Evolutionary conservation across 2,797 vertebrate genomes (phyloP).

Genomic region (Pseudochirops corinnae): DNA sequence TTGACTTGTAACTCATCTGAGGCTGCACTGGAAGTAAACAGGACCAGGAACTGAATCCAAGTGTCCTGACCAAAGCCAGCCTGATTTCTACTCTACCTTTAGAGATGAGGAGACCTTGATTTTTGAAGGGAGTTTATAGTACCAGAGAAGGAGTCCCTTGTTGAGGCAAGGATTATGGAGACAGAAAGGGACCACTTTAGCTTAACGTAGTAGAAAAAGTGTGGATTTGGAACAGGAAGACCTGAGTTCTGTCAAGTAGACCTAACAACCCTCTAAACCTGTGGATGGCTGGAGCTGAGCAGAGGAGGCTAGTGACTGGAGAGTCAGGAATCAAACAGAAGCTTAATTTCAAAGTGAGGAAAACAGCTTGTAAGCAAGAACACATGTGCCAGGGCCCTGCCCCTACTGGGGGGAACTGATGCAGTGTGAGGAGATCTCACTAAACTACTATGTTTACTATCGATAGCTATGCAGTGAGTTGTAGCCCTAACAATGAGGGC

Average conservation of each 20-base stretch:
- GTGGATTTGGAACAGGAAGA: not conserved
- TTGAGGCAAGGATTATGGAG: not conserved
- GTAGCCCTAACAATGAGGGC: not conserved
- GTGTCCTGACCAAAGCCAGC: not conserved
- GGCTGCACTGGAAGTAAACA: not conserved
- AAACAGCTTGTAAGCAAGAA: not conserved
- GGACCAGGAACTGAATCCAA: not conserved
- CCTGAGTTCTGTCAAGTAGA: not conserved
- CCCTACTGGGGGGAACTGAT: not conserved
- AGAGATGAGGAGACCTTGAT: not conserved
- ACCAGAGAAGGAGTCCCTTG: not conserved
- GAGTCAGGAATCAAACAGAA: too few species aligned
- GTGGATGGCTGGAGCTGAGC: not conserved
- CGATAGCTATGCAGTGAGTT: not conserved
- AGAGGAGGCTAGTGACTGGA: too few species aligned
- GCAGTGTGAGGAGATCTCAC: not conserved
- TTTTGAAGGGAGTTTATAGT: not conserved
- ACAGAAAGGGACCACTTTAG: not conserved
- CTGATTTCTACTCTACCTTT: not conserved
- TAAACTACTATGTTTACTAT: not conserved
- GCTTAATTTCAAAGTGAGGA: not conserved
- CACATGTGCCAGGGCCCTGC: not conserved
- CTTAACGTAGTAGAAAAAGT: not conserved
- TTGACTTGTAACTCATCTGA: not conserved
- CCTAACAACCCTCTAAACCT: not conserved